These are phyloP conservation scores for Crocallis elinguaria DNA, from an alignment of 2,888 invertebrate genomes.

Conservation along the genomic window DNA sequence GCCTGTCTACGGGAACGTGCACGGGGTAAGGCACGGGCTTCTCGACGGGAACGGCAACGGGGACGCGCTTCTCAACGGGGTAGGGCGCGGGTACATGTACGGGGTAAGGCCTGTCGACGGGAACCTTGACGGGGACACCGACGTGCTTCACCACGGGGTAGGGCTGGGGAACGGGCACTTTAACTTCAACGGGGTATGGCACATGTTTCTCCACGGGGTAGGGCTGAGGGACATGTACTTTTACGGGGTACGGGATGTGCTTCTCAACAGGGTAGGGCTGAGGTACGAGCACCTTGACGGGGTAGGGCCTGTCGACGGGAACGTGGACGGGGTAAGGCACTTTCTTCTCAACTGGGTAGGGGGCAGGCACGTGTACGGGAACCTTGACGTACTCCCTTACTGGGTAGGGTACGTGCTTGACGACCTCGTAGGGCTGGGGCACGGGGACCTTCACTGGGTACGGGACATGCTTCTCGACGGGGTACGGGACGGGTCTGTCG, in stretches of 20 bases:
- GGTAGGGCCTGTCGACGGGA: conserved; percentile 90
- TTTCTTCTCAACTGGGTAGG: conserved; percentile 92
- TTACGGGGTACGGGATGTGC: conserved; percentile 89
- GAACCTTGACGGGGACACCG: conserved; percentile 87
- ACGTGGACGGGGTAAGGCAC: conserved; percentile 89
- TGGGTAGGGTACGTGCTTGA: conserved; percentile 88
- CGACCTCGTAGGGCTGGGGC: conserved; percentile 89
- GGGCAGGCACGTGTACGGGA: conserved; percentile 90
- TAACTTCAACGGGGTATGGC: conserved; percentile 89
- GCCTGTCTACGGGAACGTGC: conserved; percentile 86
- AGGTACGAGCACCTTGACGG: conserved; percentile 91
- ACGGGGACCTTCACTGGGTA: conserved; percentile 88
- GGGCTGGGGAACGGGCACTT: conserved; percentile 90
- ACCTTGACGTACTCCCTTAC: conserved; percentile 92
- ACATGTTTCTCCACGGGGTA: conserved; percentile 92
- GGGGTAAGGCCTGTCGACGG: conserved; percentile 88
- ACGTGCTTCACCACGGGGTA: conserved; percentile 89
- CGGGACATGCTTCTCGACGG: conserved; percentile 87
- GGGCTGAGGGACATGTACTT: conserved; percentile 90
- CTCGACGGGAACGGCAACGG: conserved; percentile 86
- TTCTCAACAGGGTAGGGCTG: conserved; percentile 93
- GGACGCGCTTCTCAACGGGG: conserved; percentile 86
- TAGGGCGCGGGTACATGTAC: conserved; percentile 87
- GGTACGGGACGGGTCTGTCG: conserved; percentile 86
- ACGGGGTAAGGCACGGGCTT: conserved; percentile 87